Evolutionary conservation across 2,797 vertebrate species (phyloP).

Genomic region (Otolemur crassicaudatus): DNA sequence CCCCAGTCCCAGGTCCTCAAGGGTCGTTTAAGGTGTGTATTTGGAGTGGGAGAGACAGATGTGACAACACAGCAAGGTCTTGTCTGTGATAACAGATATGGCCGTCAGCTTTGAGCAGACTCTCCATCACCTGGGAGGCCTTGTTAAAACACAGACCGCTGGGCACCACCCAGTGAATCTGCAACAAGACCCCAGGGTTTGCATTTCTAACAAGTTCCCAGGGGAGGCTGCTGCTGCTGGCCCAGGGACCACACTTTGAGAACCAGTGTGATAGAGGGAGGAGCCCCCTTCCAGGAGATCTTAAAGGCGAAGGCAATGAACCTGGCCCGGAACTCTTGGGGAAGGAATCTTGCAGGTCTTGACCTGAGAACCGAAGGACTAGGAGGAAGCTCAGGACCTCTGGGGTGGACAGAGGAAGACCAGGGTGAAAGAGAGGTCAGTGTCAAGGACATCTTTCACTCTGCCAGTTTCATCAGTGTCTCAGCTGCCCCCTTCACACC

Average conservation of each 20-base stretch:
- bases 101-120: not conserved
- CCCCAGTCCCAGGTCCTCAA: not conserved
- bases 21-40: not conserved
- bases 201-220: not conserved
- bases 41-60: too few species aligned
- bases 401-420: not conserved
- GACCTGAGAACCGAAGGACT: not conserved
- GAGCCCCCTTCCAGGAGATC: not conserved
- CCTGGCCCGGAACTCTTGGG: not conserved
- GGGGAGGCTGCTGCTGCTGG: not conserved
- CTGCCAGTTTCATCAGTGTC: not conserved
- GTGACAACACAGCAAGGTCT: not conserved
- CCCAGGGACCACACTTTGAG: not conserved
- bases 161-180: not conserved
- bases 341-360: not conserved
- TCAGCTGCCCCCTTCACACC: not conserved
- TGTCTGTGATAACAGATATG: not conserved
- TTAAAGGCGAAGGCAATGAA: not conserved
- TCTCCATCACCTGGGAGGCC: not conserved
- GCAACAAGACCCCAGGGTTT: not conserved
- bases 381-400: not conserved
- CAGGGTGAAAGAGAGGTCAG: not conserved
- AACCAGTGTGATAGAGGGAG: not conserved
- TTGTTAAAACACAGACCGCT: not conserved
- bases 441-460: not conserved